Evolutionary conservation across 2,113 vertebrate genomes (phyloP).

Genomic region (Pseudorasbora parva): DNA sequence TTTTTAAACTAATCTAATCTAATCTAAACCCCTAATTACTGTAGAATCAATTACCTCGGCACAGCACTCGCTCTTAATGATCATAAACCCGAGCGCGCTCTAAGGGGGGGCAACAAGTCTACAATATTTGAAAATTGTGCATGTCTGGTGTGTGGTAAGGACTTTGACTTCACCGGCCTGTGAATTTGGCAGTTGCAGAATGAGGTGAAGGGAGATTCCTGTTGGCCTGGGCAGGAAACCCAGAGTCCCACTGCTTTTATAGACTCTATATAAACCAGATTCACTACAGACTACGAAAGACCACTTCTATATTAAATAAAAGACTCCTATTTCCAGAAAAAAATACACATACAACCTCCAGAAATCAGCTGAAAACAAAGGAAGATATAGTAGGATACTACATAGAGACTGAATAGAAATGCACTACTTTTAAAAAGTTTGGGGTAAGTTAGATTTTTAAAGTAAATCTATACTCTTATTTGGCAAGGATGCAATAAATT

Average conservation of each 20-base stretch:
- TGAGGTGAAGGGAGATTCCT: conserved; percentile 37
- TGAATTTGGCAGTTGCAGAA: conserved; percentile 21
- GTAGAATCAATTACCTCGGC: conserved; percentile 49
- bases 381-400: neutral
- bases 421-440: neutral
- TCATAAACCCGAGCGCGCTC: conserved; percentile 20
- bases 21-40: conserved; percentile 47
- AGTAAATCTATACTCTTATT: neutral
- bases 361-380: conserved; percentile 46
- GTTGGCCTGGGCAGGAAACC: conserved; percentile 41
- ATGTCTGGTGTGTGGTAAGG: neutral
- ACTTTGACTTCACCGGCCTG: conserved; percentile 6
- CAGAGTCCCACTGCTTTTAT: conserved; percentile 66
- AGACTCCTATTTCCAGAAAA: conserved; percentile 57
- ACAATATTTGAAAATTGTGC: conserved; percentile 19
- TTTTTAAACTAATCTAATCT: conserved; percentile 37
- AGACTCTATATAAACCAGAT: conserved; percentile 69
- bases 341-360: conserved; percentile 1
- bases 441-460: neutral
- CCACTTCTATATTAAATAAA: conserved; percentile 68
- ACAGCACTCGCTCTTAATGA: conserved; percentile 40
- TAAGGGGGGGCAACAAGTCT: neutral
- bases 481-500: neutral
- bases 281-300: conserved; percentile 64
- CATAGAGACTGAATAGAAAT: neutral